Evolutionary conservation across 64 coral and sea anemone species (phyloP).

Genomic region (Acropora tenuis): DNA sequence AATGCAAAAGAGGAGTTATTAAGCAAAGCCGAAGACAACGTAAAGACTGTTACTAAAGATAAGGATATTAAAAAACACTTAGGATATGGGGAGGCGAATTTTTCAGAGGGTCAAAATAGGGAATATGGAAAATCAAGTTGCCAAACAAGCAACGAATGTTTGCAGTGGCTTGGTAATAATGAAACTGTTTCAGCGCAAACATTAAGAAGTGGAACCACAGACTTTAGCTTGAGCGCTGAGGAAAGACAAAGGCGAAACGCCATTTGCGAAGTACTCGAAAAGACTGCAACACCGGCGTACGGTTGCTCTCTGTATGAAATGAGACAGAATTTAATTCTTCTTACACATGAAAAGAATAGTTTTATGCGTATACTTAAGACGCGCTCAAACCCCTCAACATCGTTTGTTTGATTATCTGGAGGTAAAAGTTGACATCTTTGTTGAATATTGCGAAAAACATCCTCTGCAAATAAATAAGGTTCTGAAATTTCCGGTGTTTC

Average conservation of each 20-base stretch:
- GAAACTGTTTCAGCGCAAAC: neutral
- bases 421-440: no score
- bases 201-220: neutral
- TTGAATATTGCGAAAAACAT: neutral
- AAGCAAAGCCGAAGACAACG: neutral
- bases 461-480: neutral
- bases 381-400: neutral
- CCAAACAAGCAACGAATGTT: neutral
- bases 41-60: neutral
- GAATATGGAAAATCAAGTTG: neutral
- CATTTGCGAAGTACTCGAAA: slow-evolving; percentile 29
- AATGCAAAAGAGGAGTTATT: neutral
- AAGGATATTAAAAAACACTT: neutral
- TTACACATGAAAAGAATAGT: neutral
- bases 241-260: slow-evolving; percentile 25
- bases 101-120: neutral
- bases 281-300: neutral
- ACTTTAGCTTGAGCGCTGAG: neutral
- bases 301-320: slow-evolving; percentile 36
- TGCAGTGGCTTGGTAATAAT: neutral
- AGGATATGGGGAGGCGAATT: neutral
- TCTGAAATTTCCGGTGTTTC: neutral
- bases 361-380: neutral
- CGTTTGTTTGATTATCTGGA: no score
- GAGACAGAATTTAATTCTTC: slow-evolving; percentile 34